These are phyloP conservation scores for Geopemphigus sp. DNA, from an alignment of 1,140 invertebrate species.

Conservation along the genomic window DNA sequence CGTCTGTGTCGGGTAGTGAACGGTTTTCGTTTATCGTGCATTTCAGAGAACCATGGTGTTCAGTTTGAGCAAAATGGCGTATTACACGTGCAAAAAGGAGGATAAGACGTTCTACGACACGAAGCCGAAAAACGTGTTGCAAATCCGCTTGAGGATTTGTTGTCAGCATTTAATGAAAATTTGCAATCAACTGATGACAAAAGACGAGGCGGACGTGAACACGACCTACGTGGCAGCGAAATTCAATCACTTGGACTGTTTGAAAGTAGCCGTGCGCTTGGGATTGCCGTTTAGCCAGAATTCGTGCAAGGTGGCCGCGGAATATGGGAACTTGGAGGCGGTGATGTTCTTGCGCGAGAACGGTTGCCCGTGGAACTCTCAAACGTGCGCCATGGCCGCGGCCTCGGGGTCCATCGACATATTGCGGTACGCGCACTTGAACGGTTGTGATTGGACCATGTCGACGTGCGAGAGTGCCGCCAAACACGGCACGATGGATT, in stretches of 20 bases:
- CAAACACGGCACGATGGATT: background rate
- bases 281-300: too few relatives aligned
- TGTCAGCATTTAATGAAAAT: background rate
- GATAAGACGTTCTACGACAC: background rate
- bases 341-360: background rate
- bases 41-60: too few relatives aligned
- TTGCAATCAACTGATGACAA: too few relatives aligned
- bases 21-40: too few relatives aligned
- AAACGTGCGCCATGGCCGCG: too few relatives aligned
- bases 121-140: accelerated
- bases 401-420: accelerated
- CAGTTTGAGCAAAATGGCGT: background rate
- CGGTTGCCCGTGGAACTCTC: background rate
- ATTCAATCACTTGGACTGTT: background rate
- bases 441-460: background rate
- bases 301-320: background rate
- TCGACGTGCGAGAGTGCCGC: background rate
- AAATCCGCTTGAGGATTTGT: background rate
- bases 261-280: background rate
- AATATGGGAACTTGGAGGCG: background rate
- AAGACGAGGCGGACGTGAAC: too few relatives aligned
- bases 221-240: background rate
- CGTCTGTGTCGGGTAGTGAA: too few relatives aligned
- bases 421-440: background rate
- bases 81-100: background rate